Conservation (phyloP, 2,113 vertebrate species). For the Scomber colias region DNA sequence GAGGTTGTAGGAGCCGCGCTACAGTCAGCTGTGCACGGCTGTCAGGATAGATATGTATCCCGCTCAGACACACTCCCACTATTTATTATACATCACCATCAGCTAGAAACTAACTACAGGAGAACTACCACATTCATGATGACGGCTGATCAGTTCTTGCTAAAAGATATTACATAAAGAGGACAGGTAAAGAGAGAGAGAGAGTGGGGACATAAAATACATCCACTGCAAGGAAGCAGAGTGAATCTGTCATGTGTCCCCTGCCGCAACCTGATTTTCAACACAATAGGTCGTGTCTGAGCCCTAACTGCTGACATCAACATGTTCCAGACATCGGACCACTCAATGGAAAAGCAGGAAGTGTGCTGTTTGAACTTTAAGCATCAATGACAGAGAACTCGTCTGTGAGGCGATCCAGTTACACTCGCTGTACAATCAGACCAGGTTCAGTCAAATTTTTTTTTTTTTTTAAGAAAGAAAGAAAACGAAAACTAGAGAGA, state of each 20-base stretch:
- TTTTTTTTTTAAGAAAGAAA: too few relatives aligned
- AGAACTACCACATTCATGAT: background rate
- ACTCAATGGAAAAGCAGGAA: slow-evolving; percentile 63
- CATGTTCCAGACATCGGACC: slow-evolving; percentile 41
- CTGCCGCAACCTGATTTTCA: slow-evolving; percentile 2
- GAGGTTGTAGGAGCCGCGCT: slow-evolving; percentile 48
- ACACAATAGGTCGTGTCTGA: background rate
- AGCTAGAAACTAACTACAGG: background rate
- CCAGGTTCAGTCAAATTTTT: slow-evolving; percentile 14
- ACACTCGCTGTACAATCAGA: slow-evolving; percentile 52
- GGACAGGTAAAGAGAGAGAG: too few relatives aligned
- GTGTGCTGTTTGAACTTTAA: slow-evolving; percentile 62
- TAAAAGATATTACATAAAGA: background rate
- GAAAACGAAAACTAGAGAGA: background rate
- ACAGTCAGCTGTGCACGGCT: slow-evolving; percentile 62
- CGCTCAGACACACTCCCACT: slow-evolving; percentile 11
- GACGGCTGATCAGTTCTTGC: background rate
- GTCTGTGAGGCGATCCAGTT: slow-evolving; percentile 51
- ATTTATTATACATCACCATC: slow-evolving; percentile 20
- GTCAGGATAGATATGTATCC: slow-evolving; percentile 48
- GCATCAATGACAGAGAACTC: slow-evolving; percentile 50
- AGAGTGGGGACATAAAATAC: background rate
- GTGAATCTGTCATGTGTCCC: slow-evolving; percentile 1
- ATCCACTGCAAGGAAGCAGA: background rate
- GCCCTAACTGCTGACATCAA: slow-evolving; percentile 32